Evolutionary conservation across 2,113 vertebrate genomes (phyloP), one percentile per base, ranked within the genome.

Genomic region (Silurus asotus): DNA sequence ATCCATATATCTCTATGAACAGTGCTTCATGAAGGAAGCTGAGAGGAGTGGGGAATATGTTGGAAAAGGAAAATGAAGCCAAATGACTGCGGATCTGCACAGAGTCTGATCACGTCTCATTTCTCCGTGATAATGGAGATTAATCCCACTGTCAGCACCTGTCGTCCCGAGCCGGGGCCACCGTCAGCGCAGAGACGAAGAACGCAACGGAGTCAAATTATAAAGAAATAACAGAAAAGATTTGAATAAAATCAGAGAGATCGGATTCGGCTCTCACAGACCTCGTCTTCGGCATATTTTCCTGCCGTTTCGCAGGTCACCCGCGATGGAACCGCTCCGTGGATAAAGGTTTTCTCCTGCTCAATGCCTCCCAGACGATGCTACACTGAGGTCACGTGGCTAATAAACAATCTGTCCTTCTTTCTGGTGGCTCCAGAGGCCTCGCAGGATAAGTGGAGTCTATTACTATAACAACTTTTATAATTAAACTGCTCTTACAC

Each of bases 61-160:
- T 19, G 1, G 4, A 61, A 80, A 11, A 48, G n/a, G 58, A 61
- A 81, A 65, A 82, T 25, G 45, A 81, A 82, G 45, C 45, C 79
- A 82, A 82, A 82, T 82, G 80, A 82, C 61, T 65, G 23, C 80
- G n/a, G 56, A 80, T 13, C 77, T 61, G 28, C 77, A 61, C 79
- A 0, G 58, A 81, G 58, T 81, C 79, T 62, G 58, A 81, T 65
- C 79, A 81, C 37, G 45, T 64, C 28, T 81, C 79, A 81, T 81
- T 81, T 81, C 61, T 82, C 20, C 0, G 15, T 61, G 56, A 80
- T 80, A 80, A 80, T 61, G 28, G 77, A 61, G 77, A 80, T 80
- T 59, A 80, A 80, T 61, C 77, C 77, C 9, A 13, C 19, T 61
- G 56, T 23, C 77, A 80, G 28, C 56, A 61, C 77, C 77, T 61